Base-by-base conservation (phyloP, 2,113 vertebrate species). In the Sylvietta virens region DNA sequence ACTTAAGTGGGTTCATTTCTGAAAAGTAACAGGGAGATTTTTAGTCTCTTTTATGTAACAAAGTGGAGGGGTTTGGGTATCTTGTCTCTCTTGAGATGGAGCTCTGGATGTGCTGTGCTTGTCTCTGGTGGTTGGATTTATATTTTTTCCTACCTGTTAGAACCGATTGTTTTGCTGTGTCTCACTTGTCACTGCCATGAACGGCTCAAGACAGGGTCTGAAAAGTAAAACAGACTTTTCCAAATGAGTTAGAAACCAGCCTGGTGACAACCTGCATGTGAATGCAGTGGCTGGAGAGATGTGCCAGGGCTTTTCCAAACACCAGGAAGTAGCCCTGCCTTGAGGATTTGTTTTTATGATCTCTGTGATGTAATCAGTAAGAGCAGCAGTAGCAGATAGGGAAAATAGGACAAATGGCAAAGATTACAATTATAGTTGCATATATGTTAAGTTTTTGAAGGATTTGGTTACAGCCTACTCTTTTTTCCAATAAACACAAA, bases 241-340 rank as follows among this genome's bases (percentile, higher is more conserved):
- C 47, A 78, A 44, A 15, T 24, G 20, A 31, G 31, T 40, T 48
- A 61, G 40, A 56, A 57, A 53, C 16, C 48, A 80, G 45, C 45
- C 35, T 7, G 8, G 8, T 37, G 67, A 22, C 72, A 60, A 48
- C 33, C 27, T 60, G 47, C 40, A 1, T 27, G 5, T 42, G 62
- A 81, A 81, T 31, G 44, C 44, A 40, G 51, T n/a, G 72, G 31
- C 37, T 88, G 14, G 24, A 88, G 83, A 35, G 58, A n/a, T 24
- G 58, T 88, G 88, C 91, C 93, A 77, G 80, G 77, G 62, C 73
- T 92, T 92, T 96, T 91, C 84, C 87, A 44, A 39, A 5, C 30
- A 44, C 35, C 37, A 85, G 81, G 66, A 87, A 72, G 39, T 14
- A 64, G 57, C 51, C 62, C 48, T 93, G 81, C 90, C 92, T 95